Base-by-base conservation (phyloP, 2,888 invertebrate species). In the Spisula subtruncata region DNA sequence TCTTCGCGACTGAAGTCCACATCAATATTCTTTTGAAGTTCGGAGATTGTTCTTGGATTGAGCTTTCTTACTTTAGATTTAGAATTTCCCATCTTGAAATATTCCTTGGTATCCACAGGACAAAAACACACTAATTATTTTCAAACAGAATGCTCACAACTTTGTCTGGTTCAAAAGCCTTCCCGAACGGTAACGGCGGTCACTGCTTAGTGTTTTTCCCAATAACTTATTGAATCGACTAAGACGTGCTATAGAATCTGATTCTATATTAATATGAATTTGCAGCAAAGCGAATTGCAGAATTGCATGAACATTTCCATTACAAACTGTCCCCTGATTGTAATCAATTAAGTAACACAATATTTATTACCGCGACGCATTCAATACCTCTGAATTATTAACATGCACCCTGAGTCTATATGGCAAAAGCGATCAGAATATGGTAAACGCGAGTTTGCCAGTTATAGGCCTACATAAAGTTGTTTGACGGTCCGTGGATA, bases 1-100 rank as follows among this genome's bases (percentile, higher is more conserved):
- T 93, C 94, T 25, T 93, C 93, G 16, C 85, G 79, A 10, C 89
- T 89, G 12, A 93, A 92, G 48, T 93, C 93, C 14, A 92, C 93
- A 66, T 91, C 89, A 14, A 92, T 51, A n/a, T 91, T 87, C 12
- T 60, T 85, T 82, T 91, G 90, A 6, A 93, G 86, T 18, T 94
- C 93, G 29, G 85, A 75, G 12, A 93, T 48, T 8, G 93, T 93
- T 84, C 84, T 91, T 0, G 94, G 94, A 35, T 51, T 85, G 5
- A 85, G 83, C 48, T 93, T 92, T 32, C 86, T 83, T 2, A 92
- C 89, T 85, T 91, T 92, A 16, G 89, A 89, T 20, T 87, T 88
- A 1, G 88, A 89, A 60, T 83, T 80, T 18, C 92, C 92, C 92
- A 92, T 92, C 32, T 25, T 85, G 29, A 66, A 25, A 41, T 41